A percentile compares a stretch with the other conserved stretches of the same genome.
phyloP scores from a whole-genome alignment of 2,113 vertebrate genomes.

The Albula goreensis region DNA sequence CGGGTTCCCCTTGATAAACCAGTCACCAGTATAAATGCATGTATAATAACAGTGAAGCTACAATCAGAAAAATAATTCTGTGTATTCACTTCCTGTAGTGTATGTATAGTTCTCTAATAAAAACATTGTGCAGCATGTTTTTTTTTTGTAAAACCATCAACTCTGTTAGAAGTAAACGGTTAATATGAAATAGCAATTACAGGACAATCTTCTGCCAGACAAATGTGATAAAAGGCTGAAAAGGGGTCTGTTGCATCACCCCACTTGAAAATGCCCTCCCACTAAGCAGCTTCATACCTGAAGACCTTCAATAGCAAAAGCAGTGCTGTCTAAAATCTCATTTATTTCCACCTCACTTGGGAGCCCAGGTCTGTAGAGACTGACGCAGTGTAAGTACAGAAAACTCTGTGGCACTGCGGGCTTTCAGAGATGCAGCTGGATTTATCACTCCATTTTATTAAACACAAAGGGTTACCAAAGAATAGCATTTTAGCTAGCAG shows the following conservation, averaged over 20 bases:
- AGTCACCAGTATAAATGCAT: not conserved
- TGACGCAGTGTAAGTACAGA: not conserved
- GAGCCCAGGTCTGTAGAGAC: not conserved
- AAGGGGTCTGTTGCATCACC: not conserved
- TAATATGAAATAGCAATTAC: not conserved
- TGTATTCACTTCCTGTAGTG: not conserved
- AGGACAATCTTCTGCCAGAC: not conserved
- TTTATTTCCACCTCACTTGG: not conserved
- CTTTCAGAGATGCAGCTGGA: not conserved
- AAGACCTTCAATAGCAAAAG: conserved; percentile 5
- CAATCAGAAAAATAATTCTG: not conserved
- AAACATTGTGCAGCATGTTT: too few relatives aligned
- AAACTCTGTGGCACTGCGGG: not conserved
- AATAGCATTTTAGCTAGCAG: not conserved
- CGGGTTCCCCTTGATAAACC: not conserved
- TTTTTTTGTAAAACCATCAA: not conserved
- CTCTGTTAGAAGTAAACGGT: too few relatives aligned
- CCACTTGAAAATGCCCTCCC: not conserved
- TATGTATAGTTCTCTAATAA: not conserved
- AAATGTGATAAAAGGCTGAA: not conserved
- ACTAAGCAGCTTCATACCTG: not conserved
- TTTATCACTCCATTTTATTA: not conserved
- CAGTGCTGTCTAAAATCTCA: not conserved
- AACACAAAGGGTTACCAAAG: not conserved
- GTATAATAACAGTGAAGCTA: not conserved